A percentile compares a stretch with the other conserved stretches of the same genome.
Evolutionary conservation across 2,113 vertebrate species (phyloP).

Genomic region (Megaceryle maxima): DNA sequence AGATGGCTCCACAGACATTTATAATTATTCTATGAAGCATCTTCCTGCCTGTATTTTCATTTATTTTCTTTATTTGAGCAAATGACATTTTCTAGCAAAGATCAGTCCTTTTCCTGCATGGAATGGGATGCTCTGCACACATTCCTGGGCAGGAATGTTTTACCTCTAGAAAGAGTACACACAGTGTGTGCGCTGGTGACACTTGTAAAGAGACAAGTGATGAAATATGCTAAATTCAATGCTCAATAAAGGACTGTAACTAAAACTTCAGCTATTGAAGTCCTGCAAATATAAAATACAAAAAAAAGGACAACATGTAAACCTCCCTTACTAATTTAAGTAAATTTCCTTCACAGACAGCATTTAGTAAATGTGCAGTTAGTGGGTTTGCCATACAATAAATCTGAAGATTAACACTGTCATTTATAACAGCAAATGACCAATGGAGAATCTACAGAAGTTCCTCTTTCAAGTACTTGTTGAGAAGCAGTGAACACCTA

Average conservation of each 20-base stretch:
- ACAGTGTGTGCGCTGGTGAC: not conserved
- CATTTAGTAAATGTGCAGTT: not conserved
- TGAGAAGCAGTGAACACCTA: not conserved
- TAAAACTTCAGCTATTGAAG: not conserved
- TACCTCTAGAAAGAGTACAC: not conserved
- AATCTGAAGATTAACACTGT: not conserved
- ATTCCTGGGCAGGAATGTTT: not conserved
- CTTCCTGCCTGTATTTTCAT: not conserved
- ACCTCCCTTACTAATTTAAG: not conserved
- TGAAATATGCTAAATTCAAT: not conserved
- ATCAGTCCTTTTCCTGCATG: not conserved
- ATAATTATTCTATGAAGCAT: not conserved
- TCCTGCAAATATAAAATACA: not conserved
- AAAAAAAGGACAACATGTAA: not conserved
- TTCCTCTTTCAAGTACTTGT: not conserved
- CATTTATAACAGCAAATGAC: not conserved
- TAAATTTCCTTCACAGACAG: not conserved
- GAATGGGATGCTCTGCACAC: not conserved
- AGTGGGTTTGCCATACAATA: not conserved
- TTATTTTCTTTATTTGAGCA: not conserved
- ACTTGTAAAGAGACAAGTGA: not conserved
- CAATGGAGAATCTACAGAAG: not conserved
- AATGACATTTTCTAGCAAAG: not conserved
- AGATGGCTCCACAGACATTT: not conserved
- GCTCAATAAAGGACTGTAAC: not conserved